phyloP scores from a whole-genome alignment of 2,113 vertebrate species.

The Nematolebias whitei region DNA sequence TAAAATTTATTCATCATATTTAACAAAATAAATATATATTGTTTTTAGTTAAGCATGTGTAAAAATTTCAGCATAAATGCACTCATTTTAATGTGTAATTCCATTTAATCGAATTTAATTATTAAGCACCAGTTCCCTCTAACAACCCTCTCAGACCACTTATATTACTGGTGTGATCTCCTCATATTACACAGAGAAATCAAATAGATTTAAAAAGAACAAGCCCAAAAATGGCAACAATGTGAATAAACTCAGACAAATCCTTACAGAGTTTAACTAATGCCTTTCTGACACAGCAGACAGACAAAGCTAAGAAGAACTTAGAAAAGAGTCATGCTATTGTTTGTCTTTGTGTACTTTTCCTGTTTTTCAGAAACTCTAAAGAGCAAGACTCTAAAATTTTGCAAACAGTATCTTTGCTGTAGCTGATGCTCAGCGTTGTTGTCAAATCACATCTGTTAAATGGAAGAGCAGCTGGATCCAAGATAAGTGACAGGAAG shows the following conservation, averaged over 20 bases:
- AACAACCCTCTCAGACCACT: neutral
- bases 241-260: too few relatives aligned
- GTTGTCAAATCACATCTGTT: slow-evolving; percentile 47
- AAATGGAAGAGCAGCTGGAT: slow-evolving; percentile 16
- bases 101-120: neutral
- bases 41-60: too few relatives aligned
- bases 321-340: too few relatives aligned
- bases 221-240: neutral
- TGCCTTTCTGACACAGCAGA: too few relatives aligned
- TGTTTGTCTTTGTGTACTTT: too few relatives aligned
- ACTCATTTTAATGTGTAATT: neutral
- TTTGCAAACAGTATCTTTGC: too few relatives aligned
- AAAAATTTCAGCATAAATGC: neutral
- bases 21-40: neutral
- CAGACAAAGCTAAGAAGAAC: too few relatives aligned
- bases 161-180: neutral
- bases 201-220: neutral
- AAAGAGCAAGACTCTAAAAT: too few relatives aligned
- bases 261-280: too few relatives aligned
- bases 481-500: slow-evolving; percentile 29
- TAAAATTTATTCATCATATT: neutral
- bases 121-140: neutral
- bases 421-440: neutral
- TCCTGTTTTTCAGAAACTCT: too few relatives aligned
- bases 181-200: neutral